Percentiles rank a stretch among this genome's conserved stretches.
Conservation (phyloP, 2,888 invertebrate genomes). For the Zaprionus bogoriensis region DNA sequence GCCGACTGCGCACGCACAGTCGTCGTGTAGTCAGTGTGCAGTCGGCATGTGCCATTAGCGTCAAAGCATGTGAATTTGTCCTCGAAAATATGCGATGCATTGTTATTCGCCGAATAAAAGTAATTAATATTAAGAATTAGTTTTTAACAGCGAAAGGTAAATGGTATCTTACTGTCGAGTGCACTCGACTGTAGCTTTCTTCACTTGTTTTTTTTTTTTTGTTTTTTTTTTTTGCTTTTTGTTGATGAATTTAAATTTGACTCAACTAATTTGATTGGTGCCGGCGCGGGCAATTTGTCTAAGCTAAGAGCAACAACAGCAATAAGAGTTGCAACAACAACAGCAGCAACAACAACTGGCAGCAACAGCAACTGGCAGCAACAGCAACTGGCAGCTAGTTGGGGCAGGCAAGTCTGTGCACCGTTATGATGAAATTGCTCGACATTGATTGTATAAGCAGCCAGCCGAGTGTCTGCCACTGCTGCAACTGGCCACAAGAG, state of each 20-base stretch:
- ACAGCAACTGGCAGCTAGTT: constrained; percentile 1
- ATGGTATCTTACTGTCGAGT: no score
- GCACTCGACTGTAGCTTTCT: no score
- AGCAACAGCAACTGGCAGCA: constrained; percentile 11
- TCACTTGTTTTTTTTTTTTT: no score
- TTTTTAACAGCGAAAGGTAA: no score
- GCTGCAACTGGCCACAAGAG: constrained; percentile 30
- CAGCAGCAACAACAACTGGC: constrained; percentile 1
- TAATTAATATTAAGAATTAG: no score
- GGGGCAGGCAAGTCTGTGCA: constrained; percentile 30
- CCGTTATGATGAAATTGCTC: constrained; percentile 74
- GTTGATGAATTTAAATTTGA: constrained; percentile 61
- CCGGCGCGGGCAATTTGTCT: constrained; percentile 23
- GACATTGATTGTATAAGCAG: constrained; percentile 68
- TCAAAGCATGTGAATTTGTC: no score
- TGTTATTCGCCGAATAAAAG: no score
- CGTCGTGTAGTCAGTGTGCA: no score
- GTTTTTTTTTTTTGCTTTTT: constrained; percentile 4
- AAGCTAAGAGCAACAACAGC: constrained; percentile 7
- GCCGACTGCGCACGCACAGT: no score
- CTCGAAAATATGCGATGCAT: no score
- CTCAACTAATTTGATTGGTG: constrained; percentile 67
- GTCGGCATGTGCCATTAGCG: no score
- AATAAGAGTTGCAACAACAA: not conserved
- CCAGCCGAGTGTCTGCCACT: constrained; percentile 16